Conservation (phyloP, 2,797 vertebrate species). For the Cephalopachus bancanus region DNA sequence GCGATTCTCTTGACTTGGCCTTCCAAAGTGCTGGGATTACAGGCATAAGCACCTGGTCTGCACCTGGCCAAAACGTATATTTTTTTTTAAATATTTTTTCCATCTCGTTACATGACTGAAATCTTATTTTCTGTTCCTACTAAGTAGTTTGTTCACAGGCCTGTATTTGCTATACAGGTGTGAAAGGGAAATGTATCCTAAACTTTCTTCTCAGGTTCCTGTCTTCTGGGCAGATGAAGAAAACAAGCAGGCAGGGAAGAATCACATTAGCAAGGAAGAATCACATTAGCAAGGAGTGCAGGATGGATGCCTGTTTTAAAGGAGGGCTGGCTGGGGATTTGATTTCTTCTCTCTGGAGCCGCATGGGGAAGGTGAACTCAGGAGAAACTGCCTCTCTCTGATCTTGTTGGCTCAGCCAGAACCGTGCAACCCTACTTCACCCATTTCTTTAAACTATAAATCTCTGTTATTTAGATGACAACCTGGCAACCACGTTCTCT, state of each 20-base stretch:
- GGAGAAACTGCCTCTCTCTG: neutral
- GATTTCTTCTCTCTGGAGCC: conserved; percentile 1
- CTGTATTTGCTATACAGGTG: neutral
- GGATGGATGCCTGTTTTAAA: neutral
- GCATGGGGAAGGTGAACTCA: neutral
- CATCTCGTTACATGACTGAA: neutral
- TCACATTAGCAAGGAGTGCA: neutral
- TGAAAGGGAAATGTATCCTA: neutral
- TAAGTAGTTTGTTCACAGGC: neutral
- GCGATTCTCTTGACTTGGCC: too few relatives aligned
- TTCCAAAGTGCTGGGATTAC: too few relatives aligned
- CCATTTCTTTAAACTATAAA: neutral
- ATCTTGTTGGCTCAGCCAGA: neutral
- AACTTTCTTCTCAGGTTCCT: neutral
- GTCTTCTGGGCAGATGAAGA: neutral
- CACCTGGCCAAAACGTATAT: too few relatives aligned
- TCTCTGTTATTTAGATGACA: neutral
- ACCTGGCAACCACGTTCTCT: neutral
- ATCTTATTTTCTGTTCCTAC: conserved; percentile 34
- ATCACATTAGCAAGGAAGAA: neutral
- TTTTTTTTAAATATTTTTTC: neutral
- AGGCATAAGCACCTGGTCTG: too few relatives aligned
- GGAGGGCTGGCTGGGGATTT: neutral
- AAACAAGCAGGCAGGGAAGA: neutral
- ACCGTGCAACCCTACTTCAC: neutral